A percentile compares a stretch with the other conserved stretches of the same genome.
These are phyloP conservation scores for Serrognathus titanus DNA, from an alignment of 2,888 invertebrate species.

Conservation along the genomic window DNA sequence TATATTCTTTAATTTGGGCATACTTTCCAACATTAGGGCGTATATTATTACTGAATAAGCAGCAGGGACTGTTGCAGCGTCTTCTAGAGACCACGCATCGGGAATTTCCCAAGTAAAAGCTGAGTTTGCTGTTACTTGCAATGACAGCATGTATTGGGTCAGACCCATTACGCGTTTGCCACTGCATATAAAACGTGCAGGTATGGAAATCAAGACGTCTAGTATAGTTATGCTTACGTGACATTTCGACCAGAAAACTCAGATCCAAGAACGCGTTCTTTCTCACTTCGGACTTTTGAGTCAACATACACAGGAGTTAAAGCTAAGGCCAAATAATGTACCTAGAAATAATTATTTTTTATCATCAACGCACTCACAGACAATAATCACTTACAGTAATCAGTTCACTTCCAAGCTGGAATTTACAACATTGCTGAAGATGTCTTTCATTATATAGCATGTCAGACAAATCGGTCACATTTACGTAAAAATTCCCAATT, in stretches of 20 bases:
- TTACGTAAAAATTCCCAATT: too few species aligned
- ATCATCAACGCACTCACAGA: too few species aligned
- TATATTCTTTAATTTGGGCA: background rate
- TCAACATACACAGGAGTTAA: too few species aligned
- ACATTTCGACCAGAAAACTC: conserved; percentile 62
- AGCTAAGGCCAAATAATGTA: too few species aligned
- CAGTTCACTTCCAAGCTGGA: too few species aligned
- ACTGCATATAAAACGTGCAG: conserved; percentile 35
- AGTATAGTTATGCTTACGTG: conserved; percentile 12
- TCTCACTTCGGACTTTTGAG: conserved; percentile 51
- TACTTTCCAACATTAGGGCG: conserved; percentile 48
- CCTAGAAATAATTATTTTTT: too few species aligned
- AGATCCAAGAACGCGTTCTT: conserved; percentile 67
- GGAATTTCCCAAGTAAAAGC: conserved; percentile 64
- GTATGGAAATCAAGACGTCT: too few species aligned
- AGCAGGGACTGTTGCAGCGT: conserved; percentile 74
- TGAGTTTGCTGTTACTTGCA: conserved; percentile 56
- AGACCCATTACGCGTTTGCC: conserved; percentile 67
- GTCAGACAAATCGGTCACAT: too few species aligned
- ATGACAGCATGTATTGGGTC: conserved; percentile 58
- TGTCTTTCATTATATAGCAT: too few species aligned
- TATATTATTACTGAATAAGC: conserved; percentile 59
- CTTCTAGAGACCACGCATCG: conserved; percentile 67
- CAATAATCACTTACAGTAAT: too few species aligned
- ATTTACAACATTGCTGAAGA: too few species aligned